Conservation (phyloP, 1,140 invertebrate species). For the Halesus radiatus region DNA sequence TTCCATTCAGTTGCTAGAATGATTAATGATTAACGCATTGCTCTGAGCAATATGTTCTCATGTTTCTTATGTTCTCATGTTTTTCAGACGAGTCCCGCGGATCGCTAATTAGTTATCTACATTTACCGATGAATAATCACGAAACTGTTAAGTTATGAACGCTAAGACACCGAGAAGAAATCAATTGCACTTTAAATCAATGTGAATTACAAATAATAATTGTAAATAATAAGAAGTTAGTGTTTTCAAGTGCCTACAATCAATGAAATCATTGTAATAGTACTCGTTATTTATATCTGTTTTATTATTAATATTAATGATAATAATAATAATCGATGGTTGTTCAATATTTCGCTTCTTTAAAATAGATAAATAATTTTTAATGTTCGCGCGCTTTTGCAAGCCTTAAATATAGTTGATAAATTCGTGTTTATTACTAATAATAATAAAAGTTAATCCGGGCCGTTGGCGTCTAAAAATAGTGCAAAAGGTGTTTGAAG, state of each 20-base stretch:
- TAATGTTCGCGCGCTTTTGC: constrained; percentile 28
- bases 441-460: background rate
- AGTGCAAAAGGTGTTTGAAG: constrained; percentile 9
- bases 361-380: background rate
- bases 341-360: constrained; percentile 31
- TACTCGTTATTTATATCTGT: constrained; percentile 12
- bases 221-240: constrained; percentile 19
- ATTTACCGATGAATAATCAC: background rate
- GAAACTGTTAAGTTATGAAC: background rate
- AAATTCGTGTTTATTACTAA: background rate
- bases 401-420: constrained; percentile 23
- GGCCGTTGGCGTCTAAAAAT: background rate
- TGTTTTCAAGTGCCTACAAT: constrained; percentile 37
- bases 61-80: background rate
- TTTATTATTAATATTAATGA: constrained; percentile 24
- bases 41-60: too few species aligned
- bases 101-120: background rate
- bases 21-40: too few species aligned
- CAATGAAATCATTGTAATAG: constrained; percentile 32
- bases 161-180: background rate
- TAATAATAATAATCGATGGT: constrained; percentile 20
- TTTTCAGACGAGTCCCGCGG: background rate
- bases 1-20: too few species aligned
- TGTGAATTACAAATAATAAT: background rate
- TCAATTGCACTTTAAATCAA: background rate